Evolutionary conservation across 92 coral and sea anemone species (phyloP), one percentile per base, ranked within the genome.

Genomic region (Zoanthus gigantus): DNA sequence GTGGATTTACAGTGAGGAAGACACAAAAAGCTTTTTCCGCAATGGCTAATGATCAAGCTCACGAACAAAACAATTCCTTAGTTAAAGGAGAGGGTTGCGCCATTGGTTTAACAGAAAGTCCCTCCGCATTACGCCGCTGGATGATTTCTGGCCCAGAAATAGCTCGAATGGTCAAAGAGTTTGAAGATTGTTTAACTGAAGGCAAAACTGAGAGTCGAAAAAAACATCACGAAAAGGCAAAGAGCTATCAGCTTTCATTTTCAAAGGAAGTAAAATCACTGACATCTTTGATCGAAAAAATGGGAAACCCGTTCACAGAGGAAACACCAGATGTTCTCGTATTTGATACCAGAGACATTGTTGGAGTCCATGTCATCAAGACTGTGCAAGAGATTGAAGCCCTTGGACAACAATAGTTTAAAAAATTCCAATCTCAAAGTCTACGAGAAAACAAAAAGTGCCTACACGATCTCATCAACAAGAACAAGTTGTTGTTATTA

Each of bases 331-430:
- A 84, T 45, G 85, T 89, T 75, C 85, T 83, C 67, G 92, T 89
- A 53, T 91, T 91, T 14, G 93, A 91, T 82, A 83, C 88, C 50
- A 82, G 86, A 76, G 88, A 88, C 29, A 18, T 91, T 82, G 93
- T 85, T 65, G 88, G 76, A 37, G 15, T 68, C 16, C 0, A 53
- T 48, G 86, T 83, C 11, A 60, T 66, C 37, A 68, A 89, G 68
- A 88, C 89, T 5, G 91, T 91, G 2, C 71, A 57, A 30, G 58
- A 88, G 63, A 85, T 77, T 71, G 90, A 91, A 84, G 69, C 67
- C 32, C 61, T 88, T 56, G 89, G 90, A 15, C 47, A 67, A 53
- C 74, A 67, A 16, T 87, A 92, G 74, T 82, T 56, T 30, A 77
- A 85, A 16, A 37, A 79, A 31, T 92, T 83, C 76, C 37, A 71